Base-by-base conservation (phyloP, 2,797 vertebrate genomes). In the Intellagama lesueurii region DNA sequence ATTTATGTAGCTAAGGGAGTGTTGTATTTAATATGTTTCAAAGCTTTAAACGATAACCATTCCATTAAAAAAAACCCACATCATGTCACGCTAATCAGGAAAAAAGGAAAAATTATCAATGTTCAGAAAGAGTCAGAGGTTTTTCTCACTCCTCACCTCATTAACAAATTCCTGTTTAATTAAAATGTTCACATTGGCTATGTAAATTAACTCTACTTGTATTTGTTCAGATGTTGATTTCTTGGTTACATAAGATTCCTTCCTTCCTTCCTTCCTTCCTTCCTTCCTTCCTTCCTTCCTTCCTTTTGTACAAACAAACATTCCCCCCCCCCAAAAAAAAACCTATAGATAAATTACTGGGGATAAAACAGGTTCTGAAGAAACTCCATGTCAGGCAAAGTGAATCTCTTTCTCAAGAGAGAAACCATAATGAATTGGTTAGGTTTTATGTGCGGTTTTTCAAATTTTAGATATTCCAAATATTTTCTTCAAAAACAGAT, bases 341-440 rank as follows among this genome's bases (percentile, higher is more conserved):
- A 93, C 82, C 56, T 88, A 87, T 12, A 68, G 90, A 87, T 82
- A 91, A 83, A 60, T 88, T 86, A 81, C 64, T 82, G 82, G 22
- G 88, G 87, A 88, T 90, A 77, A 89, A 95, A 92, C 26, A 93
- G 69, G 70, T 87, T 84, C 91, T 85, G 90, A 88, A 69, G 35
- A 91, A 92, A 93, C 81, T 49, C 76, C 83, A 90, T 93, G 91
- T 91, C 90, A 95, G 85, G 73, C 69, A 84, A 83, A 72, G 40
- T 76, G n/a, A n/a, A 91, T 92, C 87, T 92, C 91, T 93, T 94
- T 95, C 5, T 92, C 8, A 40, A 4, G 52, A 83, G 64, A 60
- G n/a, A 89, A 69, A 11, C 19, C 12, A n/a, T 12, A 85, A 83
- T 73, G 22, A 85, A 73, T 80, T 17, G 35, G n/a, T 52, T 78